These are phyloP conservation scores for Drosophila imparisetae DNA, from an alignment of 2,888 invertebrate genomes.

Conservation along the genomic window DNA sequence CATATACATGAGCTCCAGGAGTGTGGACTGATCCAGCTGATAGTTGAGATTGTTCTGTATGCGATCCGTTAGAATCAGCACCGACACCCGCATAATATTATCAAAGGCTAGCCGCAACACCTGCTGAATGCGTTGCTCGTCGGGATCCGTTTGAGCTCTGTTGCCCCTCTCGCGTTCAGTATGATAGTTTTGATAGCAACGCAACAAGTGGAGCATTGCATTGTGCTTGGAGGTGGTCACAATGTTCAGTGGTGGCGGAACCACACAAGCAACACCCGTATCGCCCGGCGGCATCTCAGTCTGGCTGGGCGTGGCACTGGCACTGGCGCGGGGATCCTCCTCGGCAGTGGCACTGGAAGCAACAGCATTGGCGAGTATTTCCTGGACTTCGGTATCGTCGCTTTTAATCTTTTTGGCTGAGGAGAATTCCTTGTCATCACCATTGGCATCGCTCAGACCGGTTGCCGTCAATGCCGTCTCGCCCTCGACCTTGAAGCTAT, in stretches of 20 bases:
- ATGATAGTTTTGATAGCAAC: conserved; percentile 80
- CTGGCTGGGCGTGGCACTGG: conserved; percentile 43
- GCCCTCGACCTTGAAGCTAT: conserved; percentile 30
- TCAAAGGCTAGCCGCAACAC: conserved; percentile 53
- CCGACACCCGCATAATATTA: conserved; percentile 72
- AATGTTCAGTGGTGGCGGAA: conserved; percentile 52
- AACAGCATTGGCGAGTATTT: conserved; percentile 81
- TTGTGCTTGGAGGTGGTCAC: conserved; percentile 75
- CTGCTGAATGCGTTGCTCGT: conserved; percentile 25
- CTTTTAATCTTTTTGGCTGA: conserved; percentile 85
- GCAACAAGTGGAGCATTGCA: conserved; percentile 80
- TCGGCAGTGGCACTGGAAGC: conserved; percentile 42
- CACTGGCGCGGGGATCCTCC: conserved; percentile 42
- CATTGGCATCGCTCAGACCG: conserved; percentile 17
- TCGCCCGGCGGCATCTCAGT: conserved; percentile 46
- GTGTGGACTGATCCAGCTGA: conserved; percentile 85
- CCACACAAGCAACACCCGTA: conserved; percentile 32
- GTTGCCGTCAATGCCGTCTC: conserved; percentile 1
- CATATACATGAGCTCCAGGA: conserved; percentile 87
- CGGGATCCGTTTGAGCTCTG: neutral
- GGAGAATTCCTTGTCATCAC: conserved; percentile 76
- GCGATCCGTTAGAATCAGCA: conserved; percentile 80
- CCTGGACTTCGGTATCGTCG: conserved; percentile 84
- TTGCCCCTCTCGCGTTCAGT: conserved; percentile 19
- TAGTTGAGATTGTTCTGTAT: conserved; percentile 77